Evolutionary conservation across 2,797 vertebrate species (phyloP), one percentile per base, ranked within the genome.

Genomic region (Danionella dracula): DNA sequence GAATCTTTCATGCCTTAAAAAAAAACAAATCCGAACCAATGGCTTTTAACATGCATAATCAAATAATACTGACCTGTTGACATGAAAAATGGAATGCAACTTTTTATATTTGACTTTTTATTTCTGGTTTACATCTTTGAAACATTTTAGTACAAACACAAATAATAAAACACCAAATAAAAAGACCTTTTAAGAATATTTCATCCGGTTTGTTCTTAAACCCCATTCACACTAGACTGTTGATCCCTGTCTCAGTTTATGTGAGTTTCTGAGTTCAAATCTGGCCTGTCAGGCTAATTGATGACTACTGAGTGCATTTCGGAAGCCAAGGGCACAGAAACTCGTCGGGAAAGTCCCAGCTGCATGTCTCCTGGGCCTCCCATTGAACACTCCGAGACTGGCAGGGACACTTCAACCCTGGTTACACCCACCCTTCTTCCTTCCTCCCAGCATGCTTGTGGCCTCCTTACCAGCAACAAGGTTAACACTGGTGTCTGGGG

Each of bases 201-300:
- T n/a, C 8, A 68, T 68, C 48, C 21, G 19, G 37, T 55, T 23
- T 16, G 34, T 46, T 49, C 56, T 70, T 68, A 48, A 66, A 44
- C 17, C 45, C 12, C 19, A 51, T 75, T 58, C 74, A 21, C 55
- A 65, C 21, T 31, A 16, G 68, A 68, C 54, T 74, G 31, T 64
- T 58, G 72, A 74, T 82, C 71, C 74, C 62, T 76, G 65, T 55
- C 58, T 67, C 41, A 66, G 70, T 63, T 79, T 71, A 76, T 82
- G 72, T 78, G 73, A 61, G 27, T 44, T 12, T 51, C 51, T 45
- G 44, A 62, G 40, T 61, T 54, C 35, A 66, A 79, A 84, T 72
- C 82, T 79, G 77, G 78, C 80, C 83, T 81, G 81, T 86, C 81
- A 78, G 76, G 72, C 80, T 87, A 86, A 87, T 86, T 87, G 84